Conservation (phyloP, 2,888 invertebrate genomes). For the Chymomyza fuscimana region DNA sequence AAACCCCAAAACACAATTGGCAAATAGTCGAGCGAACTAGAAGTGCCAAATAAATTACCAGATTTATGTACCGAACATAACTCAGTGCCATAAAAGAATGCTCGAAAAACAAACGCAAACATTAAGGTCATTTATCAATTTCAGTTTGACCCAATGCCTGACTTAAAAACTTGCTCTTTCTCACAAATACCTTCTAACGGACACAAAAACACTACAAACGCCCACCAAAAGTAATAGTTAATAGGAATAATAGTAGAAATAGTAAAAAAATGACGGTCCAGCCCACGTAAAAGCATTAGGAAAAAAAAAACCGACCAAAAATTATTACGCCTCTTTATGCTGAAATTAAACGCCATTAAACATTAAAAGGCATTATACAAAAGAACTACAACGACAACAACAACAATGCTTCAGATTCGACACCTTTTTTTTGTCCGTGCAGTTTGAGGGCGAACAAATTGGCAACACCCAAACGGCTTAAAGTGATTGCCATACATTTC, state of each 20-base stretch:
- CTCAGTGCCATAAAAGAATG: not conserved
- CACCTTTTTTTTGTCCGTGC: not conserved
- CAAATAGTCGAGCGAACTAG: not conserved
- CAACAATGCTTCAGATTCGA: not conserved
- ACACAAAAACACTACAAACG: conserved; percentile 4
- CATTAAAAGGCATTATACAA: too few relatives aligned
- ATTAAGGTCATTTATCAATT: conserved; percentile 64
- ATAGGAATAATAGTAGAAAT: not conserved
- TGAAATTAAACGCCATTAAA: not conserved
- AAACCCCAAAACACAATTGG: not conserved
- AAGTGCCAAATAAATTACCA: not conserved
- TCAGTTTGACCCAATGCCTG: conserved; percentile 71
- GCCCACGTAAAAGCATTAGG: not conserved
- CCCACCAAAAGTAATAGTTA: not conserved
- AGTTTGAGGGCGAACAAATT: conserved; percentile 1
- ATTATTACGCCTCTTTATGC: conserved; percentile 2
- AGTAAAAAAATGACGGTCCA: not conserved
- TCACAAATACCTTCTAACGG: conserved; percentile 25
- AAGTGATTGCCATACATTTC: not conserved
- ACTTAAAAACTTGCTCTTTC: conserved; percentile 56
- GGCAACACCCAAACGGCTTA: conserved; percentile 6
- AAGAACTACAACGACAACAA: not conserved
- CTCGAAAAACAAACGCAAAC: not conserved
- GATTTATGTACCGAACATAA: not conserved
- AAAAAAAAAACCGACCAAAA: conserved; percentile 4